Evolutionary conservation across 2,797 vertebrate genomes (phyloP).

Genomic region (Dicrostonyx torquatus): DNA sequence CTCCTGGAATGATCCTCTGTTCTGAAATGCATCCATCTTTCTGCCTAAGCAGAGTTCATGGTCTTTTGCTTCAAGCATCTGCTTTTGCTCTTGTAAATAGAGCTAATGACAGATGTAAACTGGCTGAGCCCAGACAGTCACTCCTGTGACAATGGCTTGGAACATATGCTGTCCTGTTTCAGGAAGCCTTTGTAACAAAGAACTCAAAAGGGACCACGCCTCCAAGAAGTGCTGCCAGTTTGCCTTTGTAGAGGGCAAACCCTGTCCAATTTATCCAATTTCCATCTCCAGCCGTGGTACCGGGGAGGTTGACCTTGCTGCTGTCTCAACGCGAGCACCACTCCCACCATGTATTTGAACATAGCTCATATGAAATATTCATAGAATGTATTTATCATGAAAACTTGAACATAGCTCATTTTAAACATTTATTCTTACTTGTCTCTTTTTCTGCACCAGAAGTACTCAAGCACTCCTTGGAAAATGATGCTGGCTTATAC

Average conservation of each 20-base stretch:
- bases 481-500: background rate
- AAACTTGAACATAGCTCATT: background rate
- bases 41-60: conserved; percentile 73
- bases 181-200: conserved; percentile 68
- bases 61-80: conserved; percentile 74
- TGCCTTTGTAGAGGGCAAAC: conserved; percentile 23
- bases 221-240: conserved; percentile 5
- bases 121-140: conserved; percentile 11
- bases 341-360: background rate
- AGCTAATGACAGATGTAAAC: conserved; percentile 82
- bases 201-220: conserved; percentile 58
- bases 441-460: background rate
- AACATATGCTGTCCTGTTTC: conserved; percentile 76
- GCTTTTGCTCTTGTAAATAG: conserved; percentile 71
- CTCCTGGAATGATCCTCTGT: conserved; percentile 69
- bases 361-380: background rate
- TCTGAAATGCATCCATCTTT: conserved; percentile 77
- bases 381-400: background rate
- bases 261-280: conserved; percentile 52
- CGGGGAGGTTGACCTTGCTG: background rate
- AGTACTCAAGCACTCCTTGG: background rate
- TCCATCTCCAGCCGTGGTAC: background rate
- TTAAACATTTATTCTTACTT: background rate
- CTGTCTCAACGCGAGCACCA: background rate
- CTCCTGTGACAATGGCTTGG: conserved; percentile 57